Base-by-base conservation (phyloP, 2,113 vertebrate species). In the Orycteropus afer region DNA sequence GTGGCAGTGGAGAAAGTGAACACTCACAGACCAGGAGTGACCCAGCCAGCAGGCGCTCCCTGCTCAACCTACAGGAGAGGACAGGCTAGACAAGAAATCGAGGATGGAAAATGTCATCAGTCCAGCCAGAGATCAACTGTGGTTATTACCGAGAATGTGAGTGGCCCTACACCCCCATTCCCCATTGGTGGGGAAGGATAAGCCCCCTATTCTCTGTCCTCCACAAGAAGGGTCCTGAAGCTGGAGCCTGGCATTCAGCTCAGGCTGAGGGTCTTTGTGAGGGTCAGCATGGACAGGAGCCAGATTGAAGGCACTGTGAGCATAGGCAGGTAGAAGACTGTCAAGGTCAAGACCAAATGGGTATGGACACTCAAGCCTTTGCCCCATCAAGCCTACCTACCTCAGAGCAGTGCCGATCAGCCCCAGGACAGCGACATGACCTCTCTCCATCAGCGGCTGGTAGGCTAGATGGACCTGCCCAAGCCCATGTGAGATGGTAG, bases 1-100 rank as follows among this genome's bases (percentile, higher is more conserved):
- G 9, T 65, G 27, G 32, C 40, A 42, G 89, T 91, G 91, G 63
- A 96, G 76, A 61, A 89, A 93, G 84, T 55, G n/a, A 91, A 93
- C 57, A 45, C 4, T 89, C 77, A 79, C 53, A 82, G 40, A 77
- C 79, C 47, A 49, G 6, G 37, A 18, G 80, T 67, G 59, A 82
- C 69, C 51, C 18, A 47, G 73, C 34, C 65, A n/a, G 67, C 40
- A 57, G 0, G 0, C 45, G 42, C 17, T 87, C 81, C 84, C 18
- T 78, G 92, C 80, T 91, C 45, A 89, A 53, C 42, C 67, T 69
- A 80, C 45, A 80, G 76, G 29, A 91, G 78, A 86, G 32, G 47
- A 32, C 15, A 34, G 73, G 34, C 90, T 79, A 51, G n/a, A 45
- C 82, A 78, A 95, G 67, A 85, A 69, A 53, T 53, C 40, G 55